Evolutionary conservation across 2,113 vertebrate genomes (phyloP).

Genomic region (Cairina moschata): DNA sequence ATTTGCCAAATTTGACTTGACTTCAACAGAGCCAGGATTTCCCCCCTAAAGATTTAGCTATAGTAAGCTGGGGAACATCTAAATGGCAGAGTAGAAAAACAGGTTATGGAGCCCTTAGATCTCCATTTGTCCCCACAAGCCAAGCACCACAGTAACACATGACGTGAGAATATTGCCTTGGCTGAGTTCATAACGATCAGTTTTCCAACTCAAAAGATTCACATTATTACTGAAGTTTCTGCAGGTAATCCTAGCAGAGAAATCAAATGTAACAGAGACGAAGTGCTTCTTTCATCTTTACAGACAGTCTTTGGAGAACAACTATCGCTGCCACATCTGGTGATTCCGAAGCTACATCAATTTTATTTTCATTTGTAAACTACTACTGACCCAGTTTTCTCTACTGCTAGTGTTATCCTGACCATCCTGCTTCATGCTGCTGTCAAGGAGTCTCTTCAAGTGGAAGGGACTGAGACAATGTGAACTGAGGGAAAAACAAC

Average conservation of each 20-base stretch:
- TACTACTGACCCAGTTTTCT: not conserved
- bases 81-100: not conserved
- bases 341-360: not conserved
- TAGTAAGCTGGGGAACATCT: not conserved
- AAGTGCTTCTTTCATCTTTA: slow-evolving; percentile 17
- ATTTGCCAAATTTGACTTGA: not conserved
- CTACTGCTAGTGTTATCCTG: not conserved
- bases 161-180: not conserved
- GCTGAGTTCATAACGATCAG: not conserved
- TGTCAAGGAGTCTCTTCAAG: not conserved
- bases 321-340: not conserved
- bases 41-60: not conserved
- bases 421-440: not conserved
- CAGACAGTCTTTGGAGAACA: slow-evolving; percentile 9
- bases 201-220: not conserved
- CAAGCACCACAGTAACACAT: not conserved
- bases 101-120: not conserved
- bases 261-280: not conserved
- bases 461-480: not conserved
- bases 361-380: slow-evolving; percentile 8
- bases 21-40: not conserved
- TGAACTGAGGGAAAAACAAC: not conserved
- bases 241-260: slow-evolving; percentile 20
- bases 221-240: slow-evolving; percentile 1
- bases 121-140: not conserved